Percentiles rank a stretch among this genome's conserved stretches.
phyloP scores from a whole-genome alignment of 2,113 vertebrate species.

The Spea bombifrons region DNA sequence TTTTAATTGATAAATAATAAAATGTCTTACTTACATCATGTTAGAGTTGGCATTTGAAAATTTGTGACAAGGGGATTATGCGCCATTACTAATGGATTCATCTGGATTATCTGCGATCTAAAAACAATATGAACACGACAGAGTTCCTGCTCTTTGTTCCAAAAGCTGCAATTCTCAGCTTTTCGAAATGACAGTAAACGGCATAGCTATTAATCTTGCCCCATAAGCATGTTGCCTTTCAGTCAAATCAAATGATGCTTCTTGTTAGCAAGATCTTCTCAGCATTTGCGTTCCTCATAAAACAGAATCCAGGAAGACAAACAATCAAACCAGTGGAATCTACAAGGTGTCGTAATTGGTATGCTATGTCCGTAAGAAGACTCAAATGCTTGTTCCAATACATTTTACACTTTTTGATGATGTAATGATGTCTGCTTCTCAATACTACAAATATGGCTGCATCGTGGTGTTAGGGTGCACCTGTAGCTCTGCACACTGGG shows the following conservation, averaged over 20 bases:
- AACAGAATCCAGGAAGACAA: too few relatives aligned
- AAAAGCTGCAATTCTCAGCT: not conserved
- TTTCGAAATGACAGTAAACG: constrained; percentile 17
- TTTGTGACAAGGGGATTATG: constrained; percentile 22
- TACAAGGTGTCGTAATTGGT: too few relatives aligned
- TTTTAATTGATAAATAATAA: not conserved
- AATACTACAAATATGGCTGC: too few relatives aligned
- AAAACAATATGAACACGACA: constrained; percentile 17
- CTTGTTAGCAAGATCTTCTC: too few relatives aligned
- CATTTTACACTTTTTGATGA: too few relatives aligned
- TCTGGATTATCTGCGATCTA: constrained; percentile 21
- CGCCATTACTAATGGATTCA: constrained; percentile 15
- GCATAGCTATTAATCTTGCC: constrained; percentile 5
- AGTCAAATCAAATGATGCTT: not conserved
- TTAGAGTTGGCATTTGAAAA: not conserved
- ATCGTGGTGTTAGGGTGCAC: too few relatives aligned
- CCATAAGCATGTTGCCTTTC: not conserved
- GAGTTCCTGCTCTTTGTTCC: not conserved
- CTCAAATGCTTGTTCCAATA: too few relatives aligned
- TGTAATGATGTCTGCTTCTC: too few relatives aligned
- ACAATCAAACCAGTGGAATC: too few relatives aligned
- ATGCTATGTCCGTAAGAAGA: too few relatives aligned
- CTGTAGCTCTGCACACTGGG: too few relatives aligned
- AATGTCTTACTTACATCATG: not conserved
- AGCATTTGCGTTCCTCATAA: too few relatives aligned